Evolutionary conservation across 2,797 vertebrate species (phyloP).

Genomic region (Mus spretus): DNA sequence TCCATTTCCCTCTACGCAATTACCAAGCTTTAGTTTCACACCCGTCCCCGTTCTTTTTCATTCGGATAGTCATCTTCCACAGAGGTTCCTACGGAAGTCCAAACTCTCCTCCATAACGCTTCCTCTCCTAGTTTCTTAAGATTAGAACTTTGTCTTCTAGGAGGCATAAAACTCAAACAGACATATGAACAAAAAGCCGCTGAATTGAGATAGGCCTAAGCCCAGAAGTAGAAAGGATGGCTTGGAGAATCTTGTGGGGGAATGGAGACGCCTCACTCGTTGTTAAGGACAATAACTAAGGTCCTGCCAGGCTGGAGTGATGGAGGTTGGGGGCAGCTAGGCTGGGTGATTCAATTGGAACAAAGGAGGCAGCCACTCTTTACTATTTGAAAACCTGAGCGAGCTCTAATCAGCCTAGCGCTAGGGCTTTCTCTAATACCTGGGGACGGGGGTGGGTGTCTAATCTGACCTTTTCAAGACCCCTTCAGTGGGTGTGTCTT

Average conservation of each 20-base stretch:
- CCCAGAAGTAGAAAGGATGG: not conserved
- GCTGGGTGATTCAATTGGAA: slow-evolving; percentile 31
- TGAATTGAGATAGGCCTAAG: not conserved
- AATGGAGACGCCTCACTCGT: not conserved
- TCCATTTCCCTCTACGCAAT: not conserved
- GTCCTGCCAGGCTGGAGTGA: not conserved
- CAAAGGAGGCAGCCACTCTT: not conserved
- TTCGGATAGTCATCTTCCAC: not conserved
- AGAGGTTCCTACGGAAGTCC: slow-evolving; percentile 15
- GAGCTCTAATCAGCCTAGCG: not conserved
- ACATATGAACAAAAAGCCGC: not conserved
- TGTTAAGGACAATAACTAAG: slow-evolving; percentile 52
- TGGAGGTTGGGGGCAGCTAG: not conserved
- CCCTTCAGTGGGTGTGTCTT: not conserved
- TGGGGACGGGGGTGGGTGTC: not conserved
- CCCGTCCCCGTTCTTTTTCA: not conserved
- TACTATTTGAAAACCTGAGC: not conserved
- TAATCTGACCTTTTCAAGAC: slow-evolving; percentile 38
- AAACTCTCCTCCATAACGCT: not conserved
- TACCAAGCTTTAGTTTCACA: slow-evolving; percentile 13
- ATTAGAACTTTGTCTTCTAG: not conserved
- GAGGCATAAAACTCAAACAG: not conserved
- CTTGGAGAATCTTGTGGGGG: not conserved
- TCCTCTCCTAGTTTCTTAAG: slow-evolving; percentile 8
- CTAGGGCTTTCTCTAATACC: slow-evolving; percentile 12